Percentiles rank a stretch among this genome's conserved stretches.
Conservation (phyloP, 1,140 invertebrate species). For the Zaprionus davidi region DNA sequence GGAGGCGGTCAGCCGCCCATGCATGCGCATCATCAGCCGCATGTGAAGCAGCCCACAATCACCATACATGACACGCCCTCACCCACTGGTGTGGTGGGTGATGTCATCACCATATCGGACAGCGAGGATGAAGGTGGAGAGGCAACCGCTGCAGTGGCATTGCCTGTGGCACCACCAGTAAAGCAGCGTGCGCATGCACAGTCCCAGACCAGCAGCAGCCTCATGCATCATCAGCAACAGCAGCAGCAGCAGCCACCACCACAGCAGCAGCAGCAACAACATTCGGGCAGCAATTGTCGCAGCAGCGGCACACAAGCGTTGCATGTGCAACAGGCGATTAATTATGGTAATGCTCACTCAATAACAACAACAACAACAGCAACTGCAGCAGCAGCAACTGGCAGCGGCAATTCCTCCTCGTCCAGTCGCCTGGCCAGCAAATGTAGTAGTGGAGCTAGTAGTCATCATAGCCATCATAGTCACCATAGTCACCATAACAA, state of each 20-base stretch:
- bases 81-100: slow-evolving; percentile 88
- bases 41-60: slow-evolving; percentile 87
- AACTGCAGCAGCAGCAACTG: slow-evolving; percentile 60
- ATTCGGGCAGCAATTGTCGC: slow-evolving; percentile 61
- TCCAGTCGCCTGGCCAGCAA: slow-evolving; percentile 67
- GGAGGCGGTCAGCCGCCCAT: slow-evolving; percentile 44
- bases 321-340: slow-evolving; percentile 61
- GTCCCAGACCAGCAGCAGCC: slow-evolving; percentile 84
- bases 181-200: slow-evolving; percentile 84
- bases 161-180: slow-evolving; percentile 64
- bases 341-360: slow-evolving; percentile 73
- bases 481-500: slow-evolving; percentile 41
- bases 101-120: slow-evolving; percentile 97
- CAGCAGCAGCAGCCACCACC: slow-evolving; percentile 49
- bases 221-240: slow-evolving; percentile 45
- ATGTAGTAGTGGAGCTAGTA: slow-evolving; percentile 20
- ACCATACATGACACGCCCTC: slow-evolving; percentile 96
- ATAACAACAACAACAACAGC: slow-evolving; percentile 51
- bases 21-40: slow-evolving; percentile 65
- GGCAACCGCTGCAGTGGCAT: slow-evolving; percentile 50
- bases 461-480: slow-evolving; percentile 54
- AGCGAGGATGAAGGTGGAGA: slow-evolving; percentile 94
- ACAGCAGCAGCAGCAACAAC: slow-evolving; percentile 54
- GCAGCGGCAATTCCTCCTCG: slow-evolving; percentile 14
- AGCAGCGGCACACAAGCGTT: slow-evolving; percentile 48